Base-by-base conservation (phyloP, 2,113 vertebrate species). In the Oncorhynchus kisutch region DNA sequence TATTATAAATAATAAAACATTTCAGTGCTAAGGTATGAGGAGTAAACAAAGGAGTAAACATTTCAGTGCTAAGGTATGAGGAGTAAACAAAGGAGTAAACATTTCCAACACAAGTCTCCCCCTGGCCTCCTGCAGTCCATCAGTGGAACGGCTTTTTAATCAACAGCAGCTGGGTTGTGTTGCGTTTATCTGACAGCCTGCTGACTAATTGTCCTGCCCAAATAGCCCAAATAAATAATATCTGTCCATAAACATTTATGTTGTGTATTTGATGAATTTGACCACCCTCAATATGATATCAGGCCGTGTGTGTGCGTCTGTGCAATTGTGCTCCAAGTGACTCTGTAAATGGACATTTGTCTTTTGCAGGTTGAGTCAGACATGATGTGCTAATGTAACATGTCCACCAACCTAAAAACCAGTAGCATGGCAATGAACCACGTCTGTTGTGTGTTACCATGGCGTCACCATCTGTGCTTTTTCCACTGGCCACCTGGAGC, bases 71-170 rank as follows among this genome's bases (percentile, higher is more conserved):
- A 45, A 45, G 8, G 39, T 45, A 11, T 45, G 39, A 45, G 39
- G 39, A 45, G 39, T 45, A 45, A 39, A 39, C 34, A 39, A 45
- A 45, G 39, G 5, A 9, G 31, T 39, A 39, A 24, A 25, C 34
- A 70, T 6, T 70, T 4, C 24, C 20, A 73, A n/a, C 57, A 39
- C 78, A 69, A 69, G 20, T 65, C 72, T 67, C 27, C 48, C 48
- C 14, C 5, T 16, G 49, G 48, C 49, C 27, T 24, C 2, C 72
- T 39, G 67, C 74, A 11, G 78, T 79, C 74, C 78, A 78, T 85
- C 85, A 80, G 70, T 57, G 4, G 2, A n/a, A 75, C 77, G 74
- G 74, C 74, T 81, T 85, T 78, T 78, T 81, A 73, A 87, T 85
- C 81, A 83, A n/a, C 74, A 12, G 71, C 82, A 81, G 81, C 69